Evolutionary conservation across 2,113 vertebrate species (phyloP), one percentile per base, ranked within the genome.

Genomic region (Martes martes): DNA sequence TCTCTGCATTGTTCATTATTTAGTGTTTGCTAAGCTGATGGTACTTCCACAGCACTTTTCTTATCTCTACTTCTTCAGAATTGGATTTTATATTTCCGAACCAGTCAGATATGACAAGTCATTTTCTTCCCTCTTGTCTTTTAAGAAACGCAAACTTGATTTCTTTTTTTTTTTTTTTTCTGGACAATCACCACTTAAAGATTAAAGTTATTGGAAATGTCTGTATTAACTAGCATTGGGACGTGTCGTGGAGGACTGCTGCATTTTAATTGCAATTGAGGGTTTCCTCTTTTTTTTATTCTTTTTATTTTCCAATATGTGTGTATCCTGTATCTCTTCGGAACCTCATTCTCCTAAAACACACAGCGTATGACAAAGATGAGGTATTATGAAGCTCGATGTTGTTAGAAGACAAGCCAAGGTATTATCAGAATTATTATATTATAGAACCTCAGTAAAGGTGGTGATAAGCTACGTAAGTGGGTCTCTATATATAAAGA

Each of bases 21-120:
- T 99, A 99, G 99, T 99, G 99, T 99, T 99, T 99, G 99, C 99
- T 97, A 98, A 99, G 99, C 99, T 99, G 99, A 99, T 99, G 99
- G 99, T 98, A 98, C 98, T 98, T 98, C 98, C 98, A 33, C 93
- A n/a, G 97, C 98, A 98, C 98, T 99, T 97, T 98, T 98, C 99
- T 99, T 99, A 99, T 99, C 99, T 99, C 97, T 96, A 1, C 98
- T 99, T 96, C 99, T 98, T 99, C 99, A 99, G 99, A 99, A 99
- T 99, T 99, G 99, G 99, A 99, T 99, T 99, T 99, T 99, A 96
- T 99, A 99, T 99, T 99, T 98, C 99, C 96, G 71, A 99, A 98
- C 98, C 99, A 99, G 99, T 99, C 99, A 99, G 99, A 99, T 99
- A 99, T 99, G 99, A 99, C 99, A 99, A 99, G 99, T 99, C 99